Base-by-base conservation (phyloP, 2,113 vertebrate species). In the Glaucomys volans region DNA sequence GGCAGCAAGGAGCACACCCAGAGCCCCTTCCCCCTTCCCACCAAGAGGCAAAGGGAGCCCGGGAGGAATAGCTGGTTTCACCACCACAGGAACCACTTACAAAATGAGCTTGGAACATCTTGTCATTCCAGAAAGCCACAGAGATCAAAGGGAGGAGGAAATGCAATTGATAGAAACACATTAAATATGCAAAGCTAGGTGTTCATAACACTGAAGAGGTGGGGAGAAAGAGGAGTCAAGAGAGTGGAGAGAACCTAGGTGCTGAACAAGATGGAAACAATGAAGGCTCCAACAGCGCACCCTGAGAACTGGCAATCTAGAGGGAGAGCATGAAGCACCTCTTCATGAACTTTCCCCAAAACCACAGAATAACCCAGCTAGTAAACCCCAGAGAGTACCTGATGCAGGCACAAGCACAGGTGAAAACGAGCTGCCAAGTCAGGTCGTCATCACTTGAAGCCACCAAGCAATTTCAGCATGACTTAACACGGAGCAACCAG, bases 61-160 rank as follows among this genome's bases (percentile, higher is more conserved):
- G n/a, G 57, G 52, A 57, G 18, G 30, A 77, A 47, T 0, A 11
- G 62, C 42, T 72, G 50, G 47, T 28, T 81, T 86, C 59, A 62
- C 30, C 35, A 42, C 67, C 62, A 66, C 26, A 95, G 54, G 44
- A 7, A 67, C 24, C 17, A 47, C 57, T 67, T 50, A 81, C 28
- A 75, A 80, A 71, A 47, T 30, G 16, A 85, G 47, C 37, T 50
- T 64, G 50, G 89, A 66, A 75, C 74, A 85, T 37, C 87, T 42
- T 9, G 67, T 1, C 4, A 10, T 12, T 66, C 40, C 83, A 16
- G 71, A 75, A 66, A 30, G 74, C 59, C 42, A 44, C n/a, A 1
- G n/a, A 71, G 32, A 44, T 75, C 89, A n/a, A 24, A 80, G 57
- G 35, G 40, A 64, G 30, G 17, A n/a, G 47, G 32, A 74, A 54